Conservation (phyloP, 2,797 vertebrate species). For the Catostomus latipinnis region DNA sequence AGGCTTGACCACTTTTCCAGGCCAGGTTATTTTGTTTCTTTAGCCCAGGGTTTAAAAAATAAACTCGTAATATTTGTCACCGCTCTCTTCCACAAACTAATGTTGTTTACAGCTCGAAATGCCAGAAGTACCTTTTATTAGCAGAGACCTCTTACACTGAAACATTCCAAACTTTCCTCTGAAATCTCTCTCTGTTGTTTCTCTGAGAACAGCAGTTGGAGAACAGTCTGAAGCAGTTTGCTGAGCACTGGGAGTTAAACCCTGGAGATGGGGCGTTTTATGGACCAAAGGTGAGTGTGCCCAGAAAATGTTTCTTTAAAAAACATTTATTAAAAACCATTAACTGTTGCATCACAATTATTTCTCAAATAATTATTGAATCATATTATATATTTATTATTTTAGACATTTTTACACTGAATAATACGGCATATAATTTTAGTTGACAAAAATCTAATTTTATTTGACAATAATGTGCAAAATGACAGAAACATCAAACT, state of each 20-base stretch:
- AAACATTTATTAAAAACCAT: too few species aligned
- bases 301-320: background rate
- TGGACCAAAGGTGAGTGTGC: slow-evolving; percentile 86
- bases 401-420: too few species aligned
- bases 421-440: too few species aligned
- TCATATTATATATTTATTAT: too few species aligned
- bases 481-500: too few species aligned
- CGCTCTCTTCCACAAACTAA: slow-evolving; percentile 1
- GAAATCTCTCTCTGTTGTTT: slow-evolving; percentile 21
- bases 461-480: too few species aligned
- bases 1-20: background rate
- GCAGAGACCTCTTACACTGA: background rate
- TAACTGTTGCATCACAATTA: too few species aligned
- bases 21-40: background rate
- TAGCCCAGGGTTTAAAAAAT: background rate
- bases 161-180: background rate
- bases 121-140: background rate
- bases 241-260: slow-evolving; percentile 87
- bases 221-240: slow-evolving; percentile 82
- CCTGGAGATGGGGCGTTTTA: slow-evolving; percentile 93
- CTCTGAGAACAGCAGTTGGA: slow-evolving; percentile 79
- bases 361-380: too few species aligned
- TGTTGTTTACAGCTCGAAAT: background rate
- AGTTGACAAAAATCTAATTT: too few species aligned
- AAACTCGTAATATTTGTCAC: background rate